A percentile compares a stretch with the other conserved stretches of the same genome.
phyloP scores from a whole-genome alignment of 2,797 vertebrate species.

The Vespertilio murinus region DNA sequence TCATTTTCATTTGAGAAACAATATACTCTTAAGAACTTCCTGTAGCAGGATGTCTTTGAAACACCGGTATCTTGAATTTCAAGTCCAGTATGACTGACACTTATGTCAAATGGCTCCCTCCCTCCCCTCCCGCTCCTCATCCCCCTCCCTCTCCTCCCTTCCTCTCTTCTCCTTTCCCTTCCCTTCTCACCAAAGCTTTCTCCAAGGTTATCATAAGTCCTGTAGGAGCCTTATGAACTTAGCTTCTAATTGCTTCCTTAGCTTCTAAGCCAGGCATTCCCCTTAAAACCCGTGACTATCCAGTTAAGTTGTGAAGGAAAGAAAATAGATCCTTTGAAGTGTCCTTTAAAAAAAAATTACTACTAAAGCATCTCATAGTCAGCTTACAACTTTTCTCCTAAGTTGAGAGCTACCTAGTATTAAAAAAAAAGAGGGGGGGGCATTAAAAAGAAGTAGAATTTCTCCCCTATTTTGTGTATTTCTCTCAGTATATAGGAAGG shows the following conservation, averaged over 20 bases:
- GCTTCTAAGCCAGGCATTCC: neutral
- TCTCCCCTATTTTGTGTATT: neutral
- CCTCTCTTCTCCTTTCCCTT: too few species aligned
- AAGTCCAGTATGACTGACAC: neutral
- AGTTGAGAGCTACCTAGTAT: neutral
- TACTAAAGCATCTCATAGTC: neutral
- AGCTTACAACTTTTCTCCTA: neutral
- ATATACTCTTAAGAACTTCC: neutral
- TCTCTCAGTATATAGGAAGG: neutral
- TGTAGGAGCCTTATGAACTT: neutral
- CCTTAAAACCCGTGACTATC: neutral
- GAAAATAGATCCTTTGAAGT: neutral
- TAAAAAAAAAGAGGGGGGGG: neutral
- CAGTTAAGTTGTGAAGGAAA: neutral
- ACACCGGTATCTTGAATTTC: neutral
- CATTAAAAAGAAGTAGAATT: neutral
- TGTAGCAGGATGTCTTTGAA: slow-evolving; percentile 2
- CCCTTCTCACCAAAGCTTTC: neutral
- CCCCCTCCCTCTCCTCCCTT: fast-evolving
- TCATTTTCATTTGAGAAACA: slow-evolving; percentile 36
- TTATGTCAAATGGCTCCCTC: neutral
- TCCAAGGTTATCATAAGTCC: slow-evolving; percentile 27
- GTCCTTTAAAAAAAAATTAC: neutral
- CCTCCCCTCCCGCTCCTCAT: fast-evolving
- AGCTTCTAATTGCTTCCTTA: slow-evolving; percentile 45